Evolutionary conservation across 1,140 invertebrate species (phyloP).

Genomic region (Orius laevigatus): DNA sequence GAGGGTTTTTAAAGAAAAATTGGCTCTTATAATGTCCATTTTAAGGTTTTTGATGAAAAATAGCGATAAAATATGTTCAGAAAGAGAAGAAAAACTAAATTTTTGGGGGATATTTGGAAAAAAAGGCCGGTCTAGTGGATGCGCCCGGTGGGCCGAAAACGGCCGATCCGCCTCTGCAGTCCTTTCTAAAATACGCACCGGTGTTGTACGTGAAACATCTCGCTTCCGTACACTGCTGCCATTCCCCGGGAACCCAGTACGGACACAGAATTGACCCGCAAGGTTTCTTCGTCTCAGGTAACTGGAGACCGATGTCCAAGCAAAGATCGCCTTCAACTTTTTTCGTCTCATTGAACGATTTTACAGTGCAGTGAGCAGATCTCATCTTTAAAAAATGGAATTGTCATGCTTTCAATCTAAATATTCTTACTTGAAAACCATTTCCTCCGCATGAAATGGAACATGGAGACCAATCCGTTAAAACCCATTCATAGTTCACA

Average conservation of each 20-base stretch:
- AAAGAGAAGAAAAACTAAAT: too few relatives aligned
- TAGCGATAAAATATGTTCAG: too few relatives aligned
- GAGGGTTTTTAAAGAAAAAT: too few relatives aligned
- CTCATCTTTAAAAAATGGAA: conserved; percentile 35
- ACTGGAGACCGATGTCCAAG: conserved; percentile 45
- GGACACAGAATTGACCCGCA: conserved; percentile 55
- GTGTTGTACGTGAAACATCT: conserved; percentile 60
- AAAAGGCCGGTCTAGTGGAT: too few relatives aligned
- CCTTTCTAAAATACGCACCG: conserved; percentile 27
- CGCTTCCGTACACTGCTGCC: conserved; percentile 50
- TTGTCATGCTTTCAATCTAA: not conserved
- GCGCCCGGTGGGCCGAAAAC: too few relatives aligned
- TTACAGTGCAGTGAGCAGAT: conserved; percentile 51
- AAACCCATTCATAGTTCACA: conserved; percentile 59
- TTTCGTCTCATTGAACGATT: conserved; percentile 34
- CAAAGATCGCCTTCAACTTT: conserved; percentile 47
- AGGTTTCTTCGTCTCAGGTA: conserved; percentile 44
- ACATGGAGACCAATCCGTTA: conserved; percentile 71
- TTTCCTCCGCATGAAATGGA: conserved; percentile 70
- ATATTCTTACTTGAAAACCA: conserved; percentile 38
- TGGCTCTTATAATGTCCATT: too few relatives aligned
- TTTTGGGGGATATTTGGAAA: too few relatives aligned
- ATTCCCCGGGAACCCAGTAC: conserved; percentile 50
- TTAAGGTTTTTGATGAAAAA: too few relatives aligned
- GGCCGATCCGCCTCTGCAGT: too few relatives aligned